Conservation (phyloP, 2,797 vertebrate species). For the Cryptoprocta ferox region DNA sequence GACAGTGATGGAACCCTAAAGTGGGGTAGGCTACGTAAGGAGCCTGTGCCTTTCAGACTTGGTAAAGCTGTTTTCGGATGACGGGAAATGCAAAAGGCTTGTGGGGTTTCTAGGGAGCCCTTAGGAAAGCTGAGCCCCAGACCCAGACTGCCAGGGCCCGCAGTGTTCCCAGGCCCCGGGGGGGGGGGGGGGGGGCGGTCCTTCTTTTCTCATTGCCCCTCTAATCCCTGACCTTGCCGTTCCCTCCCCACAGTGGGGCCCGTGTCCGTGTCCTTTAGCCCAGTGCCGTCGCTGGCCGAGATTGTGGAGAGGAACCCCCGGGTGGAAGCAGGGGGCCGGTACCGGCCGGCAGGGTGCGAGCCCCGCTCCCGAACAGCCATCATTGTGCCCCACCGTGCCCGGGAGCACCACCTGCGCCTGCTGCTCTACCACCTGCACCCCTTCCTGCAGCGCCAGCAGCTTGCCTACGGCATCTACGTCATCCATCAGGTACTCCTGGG, state of each 20-base stretch:
- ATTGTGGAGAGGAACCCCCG: constrained; percentile 93
- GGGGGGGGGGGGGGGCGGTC: neutral
- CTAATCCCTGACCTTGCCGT: neutral
- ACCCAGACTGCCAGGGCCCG: neutral
- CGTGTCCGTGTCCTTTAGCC: constrained; percentile 92
- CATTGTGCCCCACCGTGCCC: constrained; percentile 95
- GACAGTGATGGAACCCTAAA: constrained; percentile 1
- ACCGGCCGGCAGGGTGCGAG: constrained; percentile 92
- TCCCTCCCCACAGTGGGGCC: constrained; percentile 91
- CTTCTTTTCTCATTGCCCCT: neutral
- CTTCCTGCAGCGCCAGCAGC: constrained; percentile 97
- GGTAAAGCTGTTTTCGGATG: neutral
- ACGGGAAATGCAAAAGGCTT: neutral
- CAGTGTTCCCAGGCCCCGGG: neutral
- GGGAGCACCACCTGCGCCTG: constrained; percentile 93
- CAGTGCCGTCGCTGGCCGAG: constrained; percentile 90
- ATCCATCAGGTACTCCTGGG: constrained; percentile 93
- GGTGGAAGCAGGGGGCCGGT: constrained; percentile 91
- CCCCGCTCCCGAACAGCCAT: constrained; percentile 93
- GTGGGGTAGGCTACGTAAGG: neutral
- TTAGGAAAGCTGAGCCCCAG: neutral
- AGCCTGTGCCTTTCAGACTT: neutral
- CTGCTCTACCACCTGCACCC: constrained; percentile 98
- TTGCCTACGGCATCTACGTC: constrained; percentile 97
- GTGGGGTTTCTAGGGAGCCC: neutral